phyloP scores from a whole-genome alignment of 2,797 vertebrate genomes.

The Helarctos malayanus region DNA sequence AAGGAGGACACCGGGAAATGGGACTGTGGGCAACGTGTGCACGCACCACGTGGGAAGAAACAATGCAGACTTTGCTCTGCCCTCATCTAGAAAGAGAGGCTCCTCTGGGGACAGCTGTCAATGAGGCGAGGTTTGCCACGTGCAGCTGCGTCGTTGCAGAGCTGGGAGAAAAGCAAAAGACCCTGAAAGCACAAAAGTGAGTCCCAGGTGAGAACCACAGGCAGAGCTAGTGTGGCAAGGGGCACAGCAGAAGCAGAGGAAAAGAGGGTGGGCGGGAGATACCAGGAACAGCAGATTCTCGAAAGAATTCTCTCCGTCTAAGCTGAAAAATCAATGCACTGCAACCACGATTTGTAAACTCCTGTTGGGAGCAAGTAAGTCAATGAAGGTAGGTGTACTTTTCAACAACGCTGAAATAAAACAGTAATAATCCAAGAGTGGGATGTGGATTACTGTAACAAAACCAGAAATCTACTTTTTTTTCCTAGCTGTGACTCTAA shows the following conservation, averaged over 20 bases:
- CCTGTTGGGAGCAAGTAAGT: not conserved
- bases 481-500: not conserved
- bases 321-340: not conserved
- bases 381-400: not conserved
- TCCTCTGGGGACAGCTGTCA: not conserved
- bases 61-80: not conserved
- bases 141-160: not conserved
- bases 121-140: fast-evolving
- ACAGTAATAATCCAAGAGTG: not conserved
- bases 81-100: not conserved
- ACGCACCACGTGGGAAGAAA: not conserved
- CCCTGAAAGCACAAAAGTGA: not conserved
- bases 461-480: not conserved
- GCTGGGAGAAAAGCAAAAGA: not conserved
- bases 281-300: not conserved
- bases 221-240: not conserved
- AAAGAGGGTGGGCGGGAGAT: fast-evolving
- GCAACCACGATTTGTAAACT: not conserved
- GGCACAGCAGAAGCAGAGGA: not conserved
- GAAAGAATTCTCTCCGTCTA: not conserved
- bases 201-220: not conserved
- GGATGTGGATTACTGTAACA: not conserved
- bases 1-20: not conserved
- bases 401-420: not conserved
- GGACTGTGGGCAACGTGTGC: too few relatives aligned